Conservation (phyloP, 1,140 invertebrate species). For the Drosophila watanabei region DNA sequence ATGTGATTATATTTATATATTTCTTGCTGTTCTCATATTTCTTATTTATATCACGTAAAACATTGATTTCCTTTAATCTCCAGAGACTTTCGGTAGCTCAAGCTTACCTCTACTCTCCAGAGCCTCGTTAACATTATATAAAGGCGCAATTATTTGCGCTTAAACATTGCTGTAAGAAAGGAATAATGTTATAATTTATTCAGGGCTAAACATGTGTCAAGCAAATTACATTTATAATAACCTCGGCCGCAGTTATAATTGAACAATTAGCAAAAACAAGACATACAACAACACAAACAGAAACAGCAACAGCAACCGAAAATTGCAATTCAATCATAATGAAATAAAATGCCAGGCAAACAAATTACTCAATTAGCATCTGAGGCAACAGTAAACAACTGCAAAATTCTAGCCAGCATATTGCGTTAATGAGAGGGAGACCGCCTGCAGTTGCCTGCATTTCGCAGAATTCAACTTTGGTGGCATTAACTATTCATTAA, state of each 20-base stretch:
- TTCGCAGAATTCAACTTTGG: slow-evolving; percentile 14
- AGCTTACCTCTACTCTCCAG: background rate
- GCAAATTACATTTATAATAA: slow-evolving; percentile 16
- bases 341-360: slow-evolving; percentile 47
- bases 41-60: background rate
- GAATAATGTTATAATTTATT: background rate
- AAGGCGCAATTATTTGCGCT: background rate
- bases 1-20: background rate
- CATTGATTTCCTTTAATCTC: background rate
- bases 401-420: slow-evolving; percentile 25
- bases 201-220: slow-evolving; percentile 1
- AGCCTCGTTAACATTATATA: slow-evolving; percentile 4
- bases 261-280: slow-evolving; percentile 39
- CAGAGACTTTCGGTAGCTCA: background rate
- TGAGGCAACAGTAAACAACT: slow-evolving; percentile 4
- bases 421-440: slow-evolving; percentile 26
- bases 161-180: background rate
- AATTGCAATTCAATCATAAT: slow-evolving; percentile 40
- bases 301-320: slow-evolving; percentile 3
- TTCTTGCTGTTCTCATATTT: background rate
- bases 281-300: background rate
- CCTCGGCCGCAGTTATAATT: slow-evolving; percentile 19
- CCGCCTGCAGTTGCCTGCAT: slow-evolving; percentile 16
- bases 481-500: slow-evolving; percentile 58
- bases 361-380: slow-evolving; percentile 47